Evolutionary conservation across 2,797 vertebrate genomes (phyloP).

Genomic region (Esox masquinongy): DNA sequence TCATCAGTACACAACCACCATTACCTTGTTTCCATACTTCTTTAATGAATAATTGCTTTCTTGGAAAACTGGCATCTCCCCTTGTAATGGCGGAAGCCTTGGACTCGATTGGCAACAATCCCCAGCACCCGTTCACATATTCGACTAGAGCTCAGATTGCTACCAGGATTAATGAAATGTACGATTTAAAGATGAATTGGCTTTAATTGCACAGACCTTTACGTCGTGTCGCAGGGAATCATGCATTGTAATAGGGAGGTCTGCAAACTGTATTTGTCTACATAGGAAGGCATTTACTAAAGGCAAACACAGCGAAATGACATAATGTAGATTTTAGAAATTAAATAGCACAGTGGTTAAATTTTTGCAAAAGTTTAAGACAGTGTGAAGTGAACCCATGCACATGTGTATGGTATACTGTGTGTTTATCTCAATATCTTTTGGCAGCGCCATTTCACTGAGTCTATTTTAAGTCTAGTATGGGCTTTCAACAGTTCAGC

Average conservation of each 20-base stretch:
- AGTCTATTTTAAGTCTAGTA: no score
- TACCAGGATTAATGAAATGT: constrained; percentile 62
- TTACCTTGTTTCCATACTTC: constrained; percentile 79
- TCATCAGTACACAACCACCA: constrained; percentile 83
- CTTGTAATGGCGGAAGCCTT: constrained; percentile 72
- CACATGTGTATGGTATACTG: no score
- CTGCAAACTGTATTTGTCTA: constrained; percentile 25
- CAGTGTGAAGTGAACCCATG: no score
- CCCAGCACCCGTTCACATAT: constrained; percentile 70
- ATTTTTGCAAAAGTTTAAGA: no score
- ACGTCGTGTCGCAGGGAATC: constrained; percentile 44
- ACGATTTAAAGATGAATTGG: constrained; percentile 45
- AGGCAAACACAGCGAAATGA: no score
- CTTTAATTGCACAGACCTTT: constrained; percentile 67
- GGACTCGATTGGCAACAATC: constrained; percentile 75
- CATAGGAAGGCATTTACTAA: background rate
- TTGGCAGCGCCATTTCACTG: no score
- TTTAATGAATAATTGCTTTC: constrained; percentile 86
- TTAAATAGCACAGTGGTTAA: no score
- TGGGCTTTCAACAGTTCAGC: no score
- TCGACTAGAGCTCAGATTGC: constrained; percentile 63
- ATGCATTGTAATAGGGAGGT: constrained; percentile 35
- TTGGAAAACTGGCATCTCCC: constrained; percentile 68
- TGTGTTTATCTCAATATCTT: no score
- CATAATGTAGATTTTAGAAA: no score